Base-by-base conservation (phyloP, 1,140 invertebrate genomes). In the Coptotermes formosanus region DNA sequence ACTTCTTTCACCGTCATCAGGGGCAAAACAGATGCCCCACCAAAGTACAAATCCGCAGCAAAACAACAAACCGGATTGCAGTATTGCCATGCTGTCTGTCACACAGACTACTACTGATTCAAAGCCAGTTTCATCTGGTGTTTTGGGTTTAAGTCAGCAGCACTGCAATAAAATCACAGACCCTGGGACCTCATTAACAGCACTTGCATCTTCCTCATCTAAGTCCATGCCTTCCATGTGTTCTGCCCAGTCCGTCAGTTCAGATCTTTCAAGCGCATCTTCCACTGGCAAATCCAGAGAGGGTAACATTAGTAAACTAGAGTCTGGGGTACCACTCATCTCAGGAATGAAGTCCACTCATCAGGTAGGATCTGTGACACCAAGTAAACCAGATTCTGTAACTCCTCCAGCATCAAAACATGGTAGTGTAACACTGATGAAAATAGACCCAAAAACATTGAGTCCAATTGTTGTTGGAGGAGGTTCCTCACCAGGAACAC, bases 381-480 rank as follows among this genome's bases (percentile, higher is more conserved):
- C 32, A 82, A 44, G 7, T 43, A 45, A 44, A 19, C 43, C 25
- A 84, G 45, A 45, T 45, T 48, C 83, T 52, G 14, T 84, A 55
- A 44, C 82, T 44, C 38, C 82, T 83, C 45, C 82, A 83, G 2
- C 45, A 25, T 48, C 82, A 44, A 81, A 85, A 91, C 88, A 82
- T 91, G 88, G 87, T 91, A 85, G 88, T 25, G 87, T 91, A 23
- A 91, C 88, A 25, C 91, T 94, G 88, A 93, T 93, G 85, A 94
- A 94, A 88, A 93, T 94, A 81, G 93, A 94, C 88, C 93, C 93
- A 4, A 93, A 94, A 89, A 94, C 93, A 0, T 87, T 94, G 11
- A 92, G 92, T 82, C 93, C 93, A 0, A 93, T 94, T 16, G 88
- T 89, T 3, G 89, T 89, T 0, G 89, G 88, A 0, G 85, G 90